phyloP scores from a whole-genome alignment of 1,140 invertebrate species.

The Octopus bimaculoides region DNA sequence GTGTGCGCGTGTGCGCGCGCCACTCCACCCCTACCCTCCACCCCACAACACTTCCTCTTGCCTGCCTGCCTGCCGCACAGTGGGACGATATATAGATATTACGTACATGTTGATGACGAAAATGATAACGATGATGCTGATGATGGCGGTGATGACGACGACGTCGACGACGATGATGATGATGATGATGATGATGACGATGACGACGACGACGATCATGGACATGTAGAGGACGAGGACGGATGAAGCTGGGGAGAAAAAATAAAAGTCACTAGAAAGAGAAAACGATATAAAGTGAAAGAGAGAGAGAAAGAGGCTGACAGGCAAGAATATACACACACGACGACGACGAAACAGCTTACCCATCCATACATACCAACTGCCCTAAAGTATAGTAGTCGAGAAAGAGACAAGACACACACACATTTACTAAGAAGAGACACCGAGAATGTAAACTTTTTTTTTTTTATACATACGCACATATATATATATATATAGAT shows the following conservation, averaged over 20 bases:
- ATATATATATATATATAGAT: too few relatives aligned
- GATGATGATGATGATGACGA: background rate
- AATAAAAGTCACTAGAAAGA: too few relatives aligned
- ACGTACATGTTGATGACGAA: background rate
- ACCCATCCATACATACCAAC: background rate
- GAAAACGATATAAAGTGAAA: too few relatives aligned
- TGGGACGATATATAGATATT: background rate
- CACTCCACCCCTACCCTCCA: background rate
- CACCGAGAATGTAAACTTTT: too few relatives aligned
- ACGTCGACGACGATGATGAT: background rate
- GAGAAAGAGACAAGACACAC: too few relatives aligned
- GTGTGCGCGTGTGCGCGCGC: background rate
- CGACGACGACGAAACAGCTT: background rate
- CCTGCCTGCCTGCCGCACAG: background rate
- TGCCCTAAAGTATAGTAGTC: too few relatives aligned
- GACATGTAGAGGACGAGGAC: slow-evolving; percentile 5
- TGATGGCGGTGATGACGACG: background rate
- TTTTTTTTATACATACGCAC: too few relatives aligned
- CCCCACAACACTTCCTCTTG: background rate
- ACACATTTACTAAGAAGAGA: too few relatives aligned
- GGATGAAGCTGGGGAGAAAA: background rate
- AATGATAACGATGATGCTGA: background rate
- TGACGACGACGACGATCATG: background rate
- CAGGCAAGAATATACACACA: background rate
- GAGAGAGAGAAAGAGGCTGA: background rate